These are phyloP conservation scores for Carabus problematicus DNA, from an alignment of 2,888 invertebrate species.

Conservation along the genomic window DNA sequence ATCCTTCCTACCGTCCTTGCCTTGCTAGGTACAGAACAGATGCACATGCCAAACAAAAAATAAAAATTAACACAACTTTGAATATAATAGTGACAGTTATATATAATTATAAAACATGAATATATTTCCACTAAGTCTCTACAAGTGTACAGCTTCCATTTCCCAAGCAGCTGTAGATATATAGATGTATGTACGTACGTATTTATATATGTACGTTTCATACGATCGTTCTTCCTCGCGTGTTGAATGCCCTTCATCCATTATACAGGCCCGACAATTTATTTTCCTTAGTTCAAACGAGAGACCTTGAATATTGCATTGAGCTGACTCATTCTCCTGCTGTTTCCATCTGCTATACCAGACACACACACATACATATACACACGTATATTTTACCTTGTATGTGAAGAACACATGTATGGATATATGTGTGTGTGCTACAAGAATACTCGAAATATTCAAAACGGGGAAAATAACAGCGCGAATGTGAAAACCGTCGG, in stretches of 20 bases:
- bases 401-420: constrained; percentile 42
- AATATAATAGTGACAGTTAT: no score
- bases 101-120: no score
- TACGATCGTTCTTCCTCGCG: constrained; percentile 52
- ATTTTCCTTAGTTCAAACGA: constrained; percentile 56
- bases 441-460: constrained; percentile 28
- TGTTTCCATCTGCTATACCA: constrained; percentile 12
- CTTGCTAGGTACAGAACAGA: not conserved
- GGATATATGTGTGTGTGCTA: not conserved
- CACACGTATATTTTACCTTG: not conserved
- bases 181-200: no score
- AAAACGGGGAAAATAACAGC: constrained; percentile 10
- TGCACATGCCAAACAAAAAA: not conserved
- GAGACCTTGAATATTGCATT: constrained; percentile 55
- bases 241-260: constrained; percentile 53
- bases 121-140: no score
- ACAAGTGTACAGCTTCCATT: no score
- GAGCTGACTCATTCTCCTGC: constrained; percentile 45
- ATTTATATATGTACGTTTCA: constrained; percentile 48
- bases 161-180: no score
- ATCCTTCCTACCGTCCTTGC: not conserved
- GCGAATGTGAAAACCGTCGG: not conserved
- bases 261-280: constrained; percentile 56
- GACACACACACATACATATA: constrained; percentile 38
- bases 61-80: no score